phyloP scores from a whole-genome alignment of 2,888 invertebrate genomes.

The Adineta ricciae region DNA sequence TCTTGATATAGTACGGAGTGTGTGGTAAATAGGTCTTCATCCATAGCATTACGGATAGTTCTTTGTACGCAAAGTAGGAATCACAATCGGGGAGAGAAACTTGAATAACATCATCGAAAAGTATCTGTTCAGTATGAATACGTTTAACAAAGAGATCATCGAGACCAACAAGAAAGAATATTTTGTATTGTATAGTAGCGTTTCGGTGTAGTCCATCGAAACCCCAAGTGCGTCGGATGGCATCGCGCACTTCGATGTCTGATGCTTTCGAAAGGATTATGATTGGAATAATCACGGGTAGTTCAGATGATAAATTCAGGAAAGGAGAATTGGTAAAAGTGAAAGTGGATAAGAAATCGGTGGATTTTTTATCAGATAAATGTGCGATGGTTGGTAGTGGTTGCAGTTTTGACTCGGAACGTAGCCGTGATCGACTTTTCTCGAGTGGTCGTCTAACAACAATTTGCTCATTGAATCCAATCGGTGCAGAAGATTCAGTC shows the following conservation, averaged over 20 bases:
- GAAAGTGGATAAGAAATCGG: neutral
- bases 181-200: neutral
- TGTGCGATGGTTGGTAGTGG: rapidly evolving
- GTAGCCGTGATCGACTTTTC: neutral
- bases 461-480: neutral
- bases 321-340: neutral
- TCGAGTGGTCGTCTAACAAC: neutral
- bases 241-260: neutral
- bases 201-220: neutral
- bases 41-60: neutral
- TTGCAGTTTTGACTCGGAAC: too few relatives aligned
- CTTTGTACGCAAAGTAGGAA: neutral
- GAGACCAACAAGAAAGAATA: neutral
- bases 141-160: neutral
- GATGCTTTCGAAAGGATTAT: neutral
- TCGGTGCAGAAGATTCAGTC: neutral
- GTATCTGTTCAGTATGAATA: neutral
- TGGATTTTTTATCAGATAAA: neutral
- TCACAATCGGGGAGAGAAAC: neutral
- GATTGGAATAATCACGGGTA: neutral
- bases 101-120: conserved; percentile 2
- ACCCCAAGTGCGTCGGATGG: conserved; percentile 18
- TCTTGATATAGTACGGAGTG: neutral
- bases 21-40: neutral
- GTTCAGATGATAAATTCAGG: neutral